phyloP scores from a whole-genome alignment of 2,888 invertebrate species.

The Oligia latruncula region DNA sequence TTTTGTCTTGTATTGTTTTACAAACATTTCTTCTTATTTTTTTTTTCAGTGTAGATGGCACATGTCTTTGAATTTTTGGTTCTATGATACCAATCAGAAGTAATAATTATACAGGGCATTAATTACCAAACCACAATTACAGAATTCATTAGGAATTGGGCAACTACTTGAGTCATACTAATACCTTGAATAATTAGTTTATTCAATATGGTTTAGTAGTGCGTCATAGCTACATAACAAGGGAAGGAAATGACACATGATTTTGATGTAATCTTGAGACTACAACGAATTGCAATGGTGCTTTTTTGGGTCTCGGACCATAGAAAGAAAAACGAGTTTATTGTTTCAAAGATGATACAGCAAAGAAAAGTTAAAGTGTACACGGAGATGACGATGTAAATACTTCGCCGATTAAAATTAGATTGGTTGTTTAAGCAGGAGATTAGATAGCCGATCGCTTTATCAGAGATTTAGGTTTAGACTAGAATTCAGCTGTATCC shows the following conservation, averaged over 20 bases:
- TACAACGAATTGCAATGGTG: not conserved
- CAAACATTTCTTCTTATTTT: too few species aligned
- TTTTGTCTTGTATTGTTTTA: too few species aligned
- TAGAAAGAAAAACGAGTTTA: not conserved
- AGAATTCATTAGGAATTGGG: not conserved
- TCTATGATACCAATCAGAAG: not conserved
- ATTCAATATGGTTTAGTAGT: not conserved
- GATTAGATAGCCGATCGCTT: not conserved
- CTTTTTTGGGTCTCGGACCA: not conserved
- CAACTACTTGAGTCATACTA: not conserved
- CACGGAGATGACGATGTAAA: not conserved
- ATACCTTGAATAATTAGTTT: not conserved
- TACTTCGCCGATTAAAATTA: not conserved
- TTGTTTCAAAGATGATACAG: not conserved
- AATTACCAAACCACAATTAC: not conserved
- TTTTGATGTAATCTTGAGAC: not conserved
- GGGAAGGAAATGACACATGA: conserved; percentile 3
- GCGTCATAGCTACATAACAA: conserved; percentile 1
- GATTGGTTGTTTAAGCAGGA: not conserved
- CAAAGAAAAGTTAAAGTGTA: not conserved
- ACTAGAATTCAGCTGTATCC: too few species aligned
- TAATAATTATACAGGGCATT: not conserved
- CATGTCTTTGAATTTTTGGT: not conserved
- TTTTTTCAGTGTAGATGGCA: too few species aligned
- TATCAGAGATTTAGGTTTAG: too few species aligned